These are phyloP conservation scores for Macrotis lagotis DNA, from an alignment of 2,113 vertebrate genomes.

Conservation along the genomic window DNA sequence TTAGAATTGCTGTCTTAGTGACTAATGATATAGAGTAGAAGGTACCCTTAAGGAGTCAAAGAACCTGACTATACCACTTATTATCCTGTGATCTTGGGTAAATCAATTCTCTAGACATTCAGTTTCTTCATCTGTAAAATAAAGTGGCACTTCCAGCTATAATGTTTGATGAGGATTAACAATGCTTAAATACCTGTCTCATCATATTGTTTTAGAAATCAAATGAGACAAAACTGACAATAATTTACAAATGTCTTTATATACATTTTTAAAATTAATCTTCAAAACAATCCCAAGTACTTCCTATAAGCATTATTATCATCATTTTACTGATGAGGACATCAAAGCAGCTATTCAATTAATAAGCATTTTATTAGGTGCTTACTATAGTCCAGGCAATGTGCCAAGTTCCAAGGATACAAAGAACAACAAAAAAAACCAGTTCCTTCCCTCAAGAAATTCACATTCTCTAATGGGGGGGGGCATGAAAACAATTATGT, in stretches of 20 bases:
- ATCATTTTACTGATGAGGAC: background rate
- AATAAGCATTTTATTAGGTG: background rate
- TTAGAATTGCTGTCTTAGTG: background rate
- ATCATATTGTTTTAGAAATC: background rate
- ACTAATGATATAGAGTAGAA: background rate
- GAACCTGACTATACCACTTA: background rate
- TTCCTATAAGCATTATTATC: background rate
- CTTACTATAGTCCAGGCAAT: background rate
- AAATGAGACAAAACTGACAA: background rate
- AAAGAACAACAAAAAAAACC: background rate
- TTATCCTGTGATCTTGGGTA: background rate
- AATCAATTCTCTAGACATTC: background rate
- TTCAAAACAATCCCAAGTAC: background rate
- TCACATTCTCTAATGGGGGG: background rate
- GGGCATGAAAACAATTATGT: background rate
- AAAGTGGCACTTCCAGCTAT: background rate
- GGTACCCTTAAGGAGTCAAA: background rate
- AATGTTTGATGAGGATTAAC: background rate
- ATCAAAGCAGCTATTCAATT: background rate
- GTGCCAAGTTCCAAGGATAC: background rate
- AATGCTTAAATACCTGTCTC: background rate
- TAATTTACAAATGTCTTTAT: background rate
- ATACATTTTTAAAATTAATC: background rate
- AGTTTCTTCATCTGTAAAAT: background rate
- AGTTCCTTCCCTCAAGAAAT: background rate